Base-by-base conservation (phyloP, 2,888 invertebrate species). In the Polymixis lichenea region DNA sequence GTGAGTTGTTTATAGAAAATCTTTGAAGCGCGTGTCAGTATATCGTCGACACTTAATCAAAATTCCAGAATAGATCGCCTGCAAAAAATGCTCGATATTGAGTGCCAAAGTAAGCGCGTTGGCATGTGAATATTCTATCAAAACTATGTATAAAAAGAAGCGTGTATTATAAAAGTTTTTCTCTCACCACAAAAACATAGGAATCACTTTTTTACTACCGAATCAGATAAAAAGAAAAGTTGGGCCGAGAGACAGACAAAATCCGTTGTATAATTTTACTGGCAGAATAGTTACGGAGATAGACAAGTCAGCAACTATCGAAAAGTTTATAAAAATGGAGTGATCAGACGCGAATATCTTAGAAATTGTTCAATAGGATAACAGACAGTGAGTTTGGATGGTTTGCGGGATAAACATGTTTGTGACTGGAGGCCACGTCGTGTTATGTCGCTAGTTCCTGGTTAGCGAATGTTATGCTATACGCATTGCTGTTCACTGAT, bases 21-120 rank as follows among this genome's bases (percentile, higher is more conserved):
- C 19, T 77, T 28, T 9, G 46, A 65, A 43, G 13, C 28, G 15
- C 43, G 0, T 55, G 49, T 51, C 68, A 60, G 55, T 32, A 77
- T 1, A 82, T 53, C 83, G 11, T 80, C 64, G 53, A 78, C 32
- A 78, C 38, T 25, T 60, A 65, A 83, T 80, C 71, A 78, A 83
- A 28, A 80, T 13, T 70, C 79, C 25, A 11, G 15, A 65, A 70
- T 70, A 65, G 83, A 83, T 65, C n/a, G 58, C 25, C 11, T 49
- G 78, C 53, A 79, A 83, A 79, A 82, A 83, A 78, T 0, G 15
- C 32, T 60, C 15, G 46, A 60, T 68, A 58, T 49, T 58, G 77
- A 77, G 46, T 67, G 77, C 77, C 51, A 55, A 60, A 55, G 9
- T 58, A 65, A 38, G 19, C 19, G 19, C 9, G 43, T 49, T 55